A percentile compares a stretch with the other conserved stretches of the same genome.
Conservation (phyloP, 2,797 vertebrate genomes). For the Falco columbarius region DNA sequence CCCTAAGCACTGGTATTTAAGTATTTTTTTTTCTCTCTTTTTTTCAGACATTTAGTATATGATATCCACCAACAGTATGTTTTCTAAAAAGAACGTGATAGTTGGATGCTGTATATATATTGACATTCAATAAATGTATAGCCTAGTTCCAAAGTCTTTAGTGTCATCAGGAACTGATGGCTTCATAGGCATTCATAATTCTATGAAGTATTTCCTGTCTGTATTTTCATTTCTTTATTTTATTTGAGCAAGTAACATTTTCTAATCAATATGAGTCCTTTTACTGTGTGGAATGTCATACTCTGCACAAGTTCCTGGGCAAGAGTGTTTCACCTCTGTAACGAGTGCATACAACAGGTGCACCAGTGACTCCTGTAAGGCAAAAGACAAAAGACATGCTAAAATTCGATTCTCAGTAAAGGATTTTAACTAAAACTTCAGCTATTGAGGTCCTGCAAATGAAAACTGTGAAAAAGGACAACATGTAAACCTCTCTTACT, state of each 20-base stretch:
- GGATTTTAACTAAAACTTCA: neutral
- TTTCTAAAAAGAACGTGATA: neutral
- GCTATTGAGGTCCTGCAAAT: neutral
- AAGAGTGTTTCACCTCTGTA: neutral
- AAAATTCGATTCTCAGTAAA: neutral
- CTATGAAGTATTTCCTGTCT: neutral
- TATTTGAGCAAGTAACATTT: neutral
- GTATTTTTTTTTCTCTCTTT: neutral
- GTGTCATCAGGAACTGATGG: neutral
- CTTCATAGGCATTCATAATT: neutral
- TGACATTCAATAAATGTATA: neutral
- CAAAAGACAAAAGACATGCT: neutral
- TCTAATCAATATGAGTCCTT: neutral
- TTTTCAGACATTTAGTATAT: neutral
- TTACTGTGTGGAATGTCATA: neutral
- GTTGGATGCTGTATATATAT: neutral
- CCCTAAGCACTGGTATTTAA: neutral
- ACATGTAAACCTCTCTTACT: neutral
- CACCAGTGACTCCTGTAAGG: neutral
- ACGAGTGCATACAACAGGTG: neutral
- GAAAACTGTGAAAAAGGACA: neutral
- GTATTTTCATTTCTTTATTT: neutral
- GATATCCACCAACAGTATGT: neutral
- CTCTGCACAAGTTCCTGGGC: neutral
- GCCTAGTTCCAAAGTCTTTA: neutral